These are phyloP conservation scores for Pentamera pediparva DNA, from an alignment of 53 echinoderm and acorn worm genomes.

Conservation along the genomic window DNA sequence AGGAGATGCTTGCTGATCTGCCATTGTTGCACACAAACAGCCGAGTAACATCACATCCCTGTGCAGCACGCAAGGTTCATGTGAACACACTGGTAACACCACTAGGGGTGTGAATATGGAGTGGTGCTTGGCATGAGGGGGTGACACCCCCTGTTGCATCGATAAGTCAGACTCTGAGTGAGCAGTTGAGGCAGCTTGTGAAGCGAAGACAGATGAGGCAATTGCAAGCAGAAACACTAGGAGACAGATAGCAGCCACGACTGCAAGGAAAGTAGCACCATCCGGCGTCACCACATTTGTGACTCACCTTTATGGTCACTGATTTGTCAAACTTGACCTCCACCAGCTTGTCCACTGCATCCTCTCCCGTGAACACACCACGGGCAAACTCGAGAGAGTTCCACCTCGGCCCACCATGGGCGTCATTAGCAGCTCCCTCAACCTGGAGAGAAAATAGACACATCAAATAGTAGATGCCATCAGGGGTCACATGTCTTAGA, in stretches of 20 bases:
- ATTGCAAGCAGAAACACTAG: no score
- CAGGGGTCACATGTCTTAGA: background rate
- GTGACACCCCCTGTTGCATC: background rate
- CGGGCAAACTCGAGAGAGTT: conserved; percentile 89
- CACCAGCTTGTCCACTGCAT: conserved; percentile 71
- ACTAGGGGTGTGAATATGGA: background rate
- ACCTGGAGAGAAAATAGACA: background rate
- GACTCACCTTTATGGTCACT: conserved; percentile 71
- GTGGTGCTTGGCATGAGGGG: background rate
- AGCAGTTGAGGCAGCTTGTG: no score
- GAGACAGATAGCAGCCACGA: no score
- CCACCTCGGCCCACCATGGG: conserved; percentile 90
- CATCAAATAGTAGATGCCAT: background rate
- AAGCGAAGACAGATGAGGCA: no score
- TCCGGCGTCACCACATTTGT: background rate
- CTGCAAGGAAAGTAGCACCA: no score
- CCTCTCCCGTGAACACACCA: conserved; percentile 78
- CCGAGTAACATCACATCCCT: no score
- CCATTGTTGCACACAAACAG: no score
- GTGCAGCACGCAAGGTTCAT: no score
- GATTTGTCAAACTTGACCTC: conserved; percentile 97
- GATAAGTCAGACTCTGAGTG: no score
- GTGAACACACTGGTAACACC: no score
- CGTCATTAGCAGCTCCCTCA: conserved; percentile 74
- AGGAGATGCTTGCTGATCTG: no score